Evolutionary conservation across 2,113 vertebrate genomes (phyloP), one percentile per base, ranked within the genome.

Genomic region (Hyaena hyaena): DNA sequence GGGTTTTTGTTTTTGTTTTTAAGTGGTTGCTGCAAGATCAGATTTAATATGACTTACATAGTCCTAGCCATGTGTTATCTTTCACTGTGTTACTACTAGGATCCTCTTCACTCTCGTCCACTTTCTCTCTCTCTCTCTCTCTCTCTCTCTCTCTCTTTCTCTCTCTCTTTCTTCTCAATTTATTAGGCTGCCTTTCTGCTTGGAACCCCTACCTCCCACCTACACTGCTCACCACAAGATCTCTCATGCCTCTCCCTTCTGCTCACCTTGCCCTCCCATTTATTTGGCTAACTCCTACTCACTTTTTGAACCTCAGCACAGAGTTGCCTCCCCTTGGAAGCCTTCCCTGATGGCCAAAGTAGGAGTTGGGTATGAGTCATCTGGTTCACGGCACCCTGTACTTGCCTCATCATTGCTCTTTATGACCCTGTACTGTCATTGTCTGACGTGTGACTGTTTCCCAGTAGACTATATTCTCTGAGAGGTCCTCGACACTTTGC

Each of bases 161-260:
- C 39, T 12, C 48, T 50, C 2, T 50, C 11, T 50, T 11, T 11
- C 10, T 50, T 28, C 5, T 50, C 33, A 58, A 55, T 50, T 58
- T 74, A 39, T 19, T 8, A 63, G 33, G 19, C 35, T 95, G 4
- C 31, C 53, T 91, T 84, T 66, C 58, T 66, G 2, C 33, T 31
- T 33, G 14, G 16, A 74, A 73, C 2, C 76, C 23, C 31, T 17
- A 11, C 21, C 31, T 43, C n/a, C 4, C 26, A 16, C 17, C 7
- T 71, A 16, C 1, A 2, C 6, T 2, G 1, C 26, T 45, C 15
- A 31, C 24, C 2, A 28, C 7, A 9, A 39, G n/a, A 15, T 12
- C 7, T 66, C 35, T 66, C 1, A 45, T 6, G 9, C 31, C 31
- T 79, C 39, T 71, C 11, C 39, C 14, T n/a, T 43, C 19, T 58